phyloP scores from a whole-genome alignment of 2,113 vertebrate species.

The Gorsachius goisagi region DNA sequence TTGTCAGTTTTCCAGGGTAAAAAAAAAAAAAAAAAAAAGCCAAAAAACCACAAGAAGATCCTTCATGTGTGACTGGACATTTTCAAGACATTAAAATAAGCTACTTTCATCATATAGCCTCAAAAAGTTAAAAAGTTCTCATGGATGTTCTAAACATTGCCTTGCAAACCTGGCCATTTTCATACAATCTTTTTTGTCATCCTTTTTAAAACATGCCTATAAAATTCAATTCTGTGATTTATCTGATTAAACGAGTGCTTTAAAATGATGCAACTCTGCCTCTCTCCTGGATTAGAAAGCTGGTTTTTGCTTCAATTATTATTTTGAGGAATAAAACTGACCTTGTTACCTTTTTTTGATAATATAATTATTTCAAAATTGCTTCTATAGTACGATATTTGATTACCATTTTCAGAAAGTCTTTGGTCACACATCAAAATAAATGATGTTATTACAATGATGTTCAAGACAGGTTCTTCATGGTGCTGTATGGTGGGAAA shows the following conservation, averaged over 20 bases:
- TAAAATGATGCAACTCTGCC: fast-evolving
- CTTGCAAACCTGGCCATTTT: not conserved
- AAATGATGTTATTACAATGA: not conserved
- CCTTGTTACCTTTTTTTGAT: not conserved
- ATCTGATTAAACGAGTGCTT: not conserved
- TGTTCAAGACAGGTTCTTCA: not conserved
- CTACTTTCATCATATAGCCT: not conserved
- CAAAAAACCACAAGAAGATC: not conserved
- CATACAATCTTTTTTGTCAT: not conserved
- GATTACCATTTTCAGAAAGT: not conserved
- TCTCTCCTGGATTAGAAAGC: not conserved
- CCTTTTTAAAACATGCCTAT: not conserved
- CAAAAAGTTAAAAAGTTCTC: not conserved
- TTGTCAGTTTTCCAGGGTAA: not conserved
- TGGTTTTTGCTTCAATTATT: not conserved
- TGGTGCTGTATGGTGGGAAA: not conserved
- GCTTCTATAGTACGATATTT: not conserved
- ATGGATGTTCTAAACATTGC: not conserved
- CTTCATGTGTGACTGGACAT: not conserved
- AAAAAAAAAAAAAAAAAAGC: not conserved
- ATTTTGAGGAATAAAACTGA: not conserved
- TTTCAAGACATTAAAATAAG: not conserved
- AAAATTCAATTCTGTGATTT: not conserved
- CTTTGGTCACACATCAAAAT: not conserved
- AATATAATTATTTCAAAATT: not conserved